Evolutionary conservation across 2,113 vertebrate genomes (phyloP).

Genomic region (Dinomys branickii): DNA sequence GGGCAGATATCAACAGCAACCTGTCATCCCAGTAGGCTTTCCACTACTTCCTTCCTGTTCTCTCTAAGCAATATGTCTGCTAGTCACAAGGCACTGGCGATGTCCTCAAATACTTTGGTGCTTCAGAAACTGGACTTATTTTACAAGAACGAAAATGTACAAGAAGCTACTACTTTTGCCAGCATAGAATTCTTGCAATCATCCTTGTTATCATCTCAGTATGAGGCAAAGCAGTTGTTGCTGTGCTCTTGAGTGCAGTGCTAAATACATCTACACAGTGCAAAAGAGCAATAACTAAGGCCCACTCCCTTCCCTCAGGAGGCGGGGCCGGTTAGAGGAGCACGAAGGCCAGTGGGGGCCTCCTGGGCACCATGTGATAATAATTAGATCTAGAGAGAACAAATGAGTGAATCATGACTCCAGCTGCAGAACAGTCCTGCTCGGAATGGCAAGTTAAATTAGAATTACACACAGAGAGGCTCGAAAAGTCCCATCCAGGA

Average conservation of each 20-base stretch:
- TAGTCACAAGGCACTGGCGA: neutral
- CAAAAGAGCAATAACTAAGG: neutral
- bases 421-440: constrained; percentile 32
- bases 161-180: fast-evolving
- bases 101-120: neutral
- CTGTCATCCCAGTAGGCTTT: neutral
- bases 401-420: constrained; percentile 68
- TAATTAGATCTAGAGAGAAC: constrained; percentile 70
- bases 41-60: neutral
- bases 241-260: neutral
- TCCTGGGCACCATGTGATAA: neutral
- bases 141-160: neutral
- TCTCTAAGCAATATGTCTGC: neutral
- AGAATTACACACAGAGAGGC: constrained; percentile 78
- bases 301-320: constrained; percentile 37
- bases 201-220: neutral
- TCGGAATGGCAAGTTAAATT: constrained; percentile 71
- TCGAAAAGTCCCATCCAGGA: constrained; percentile 68
- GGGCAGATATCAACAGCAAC: neutral
- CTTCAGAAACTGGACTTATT: neutral
- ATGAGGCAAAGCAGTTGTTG: neutral
- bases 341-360: neutral
- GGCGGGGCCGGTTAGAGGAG: neutral
- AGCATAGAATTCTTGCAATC: neutral
- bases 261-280: neutral